A percentile compares a stretch with the other conserved stretches of the same genome.
Conservation (phyloP, 2,888 invertebrate genomes). For the Venusia cambrica region DNA sequence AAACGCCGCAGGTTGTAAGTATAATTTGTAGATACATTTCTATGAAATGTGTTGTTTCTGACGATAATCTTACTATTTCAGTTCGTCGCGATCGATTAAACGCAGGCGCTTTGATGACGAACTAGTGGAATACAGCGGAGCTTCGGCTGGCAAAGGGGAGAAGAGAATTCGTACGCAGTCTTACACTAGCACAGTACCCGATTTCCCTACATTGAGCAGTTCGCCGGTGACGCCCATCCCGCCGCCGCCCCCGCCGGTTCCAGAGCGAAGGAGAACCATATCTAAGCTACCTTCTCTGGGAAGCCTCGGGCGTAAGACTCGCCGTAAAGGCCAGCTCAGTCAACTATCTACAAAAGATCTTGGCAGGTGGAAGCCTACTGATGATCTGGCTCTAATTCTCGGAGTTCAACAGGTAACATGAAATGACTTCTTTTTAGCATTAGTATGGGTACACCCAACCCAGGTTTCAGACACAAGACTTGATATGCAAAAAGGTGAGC, state of each 20-base stretch:
- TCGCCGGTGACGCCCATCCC: constrained; percentile 46
- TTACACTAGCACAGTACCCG: constrained; percentile 76
- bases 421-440: neutral
- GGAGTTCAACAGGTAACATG: constrained; percentile 92
- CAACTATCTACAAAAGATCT: constrained; percentile 90
- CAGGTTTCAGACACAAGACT: too few species aligned
- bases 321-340: constrained; percentile 84
- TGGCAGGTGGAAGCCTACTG: constrained; percentile 98
- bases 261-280: constrained; percentile 54
- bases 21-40: neutral
- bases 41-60: neutral
- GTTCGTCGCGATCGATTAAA: constrained; percentile 96
- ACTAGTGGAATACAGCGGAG: constrained; percentile 93
- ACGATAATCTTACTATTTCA: constrained; percentile 52
- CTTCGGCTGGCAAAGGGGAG: constrained; percentile 69
- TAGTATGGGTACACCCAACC: neutral
- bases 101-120: constrained; percentile 98
- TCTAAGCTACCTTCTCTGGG: constrained; percentile 66
- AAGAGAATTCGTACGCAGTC: constrained; percentile 74
- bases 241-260: constrained; percentile 24
- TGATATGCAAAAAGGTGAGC: too few species aligned
- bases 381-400: constrained; percentile 95
- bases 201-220: constrained; percentile 50
- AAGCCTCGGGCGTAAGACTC: constrained; percentile 68
- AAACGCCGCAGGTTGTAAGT: constrained; percentile 68